Evolutionary conservation across 2,888 invertebrate species (phyloP).

Genomic region (Cepaea hortensis): DNA sequence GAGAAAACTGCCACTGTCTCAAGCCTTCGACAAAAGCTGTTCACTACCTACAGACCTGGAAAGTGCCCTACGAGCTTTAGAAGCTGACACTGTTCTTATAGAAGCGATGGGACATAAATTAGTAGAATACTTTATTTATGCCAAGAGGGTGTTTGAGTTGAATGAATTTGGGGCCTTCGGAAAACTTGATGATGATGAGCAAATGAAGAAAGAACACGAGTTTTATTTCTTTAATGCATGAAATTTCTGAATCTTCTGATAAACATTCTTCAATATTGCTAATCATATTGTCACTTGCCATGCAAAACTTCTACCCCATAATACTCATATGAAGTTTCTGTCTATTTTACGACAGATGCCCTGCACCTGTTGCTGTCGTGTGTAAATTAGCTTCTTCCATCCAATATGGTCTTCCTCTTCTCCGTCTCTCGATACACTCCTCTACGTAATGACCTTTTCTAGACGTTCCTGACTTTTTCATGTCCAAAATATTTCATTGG

Average conservation of each 20-base stretch:
- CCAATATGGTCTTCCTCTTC: too few relatives aligned
- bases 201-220: slow-evolving; percentile 26
- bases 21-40: background rate
- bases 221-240: slow-evolving; percentile 27
- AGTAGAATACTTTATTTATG: slow-evolving; percentile 36
- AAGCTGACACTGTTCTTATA: slow-evolving; percentile 41
- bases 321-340: too few relatives aligned
- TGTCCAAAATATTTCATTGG: too few relatives aligned
- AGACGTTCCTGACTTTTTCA: too few relatives aligned
- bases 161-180: slow-evolving; percentile 7
- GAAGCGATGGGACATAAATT: slow-evolving; percentile 40
- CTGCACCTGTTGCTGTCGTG: too few relatives aligned
- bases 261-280: background rate
- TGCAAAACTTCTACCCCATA: too few relatives aligned
- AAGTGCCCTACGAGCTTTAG: slow-evolving; percentile 36
- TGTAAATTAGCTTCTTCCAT: too few relatives aligned
- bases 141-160: slow-evolving; percentile 43
- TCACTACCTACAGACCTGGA: slow-evolving; percentile 31
- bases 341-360: too few relatives aligned
- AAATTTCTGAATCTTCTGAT: background rate
- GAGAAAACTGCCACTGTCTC: slow-evolving; percentile 32
- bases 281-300: too few relatives aligned
- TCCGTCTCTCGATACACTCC: too few relatives aligned
- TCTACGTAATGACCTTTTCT: too few relatives aligned
- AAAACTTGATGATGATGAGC: background rate